Evolutionary conservation across 2,888 invertebrate genomes (phyloP).

Genomic region (Lacanobia wlatinum): DNA sequence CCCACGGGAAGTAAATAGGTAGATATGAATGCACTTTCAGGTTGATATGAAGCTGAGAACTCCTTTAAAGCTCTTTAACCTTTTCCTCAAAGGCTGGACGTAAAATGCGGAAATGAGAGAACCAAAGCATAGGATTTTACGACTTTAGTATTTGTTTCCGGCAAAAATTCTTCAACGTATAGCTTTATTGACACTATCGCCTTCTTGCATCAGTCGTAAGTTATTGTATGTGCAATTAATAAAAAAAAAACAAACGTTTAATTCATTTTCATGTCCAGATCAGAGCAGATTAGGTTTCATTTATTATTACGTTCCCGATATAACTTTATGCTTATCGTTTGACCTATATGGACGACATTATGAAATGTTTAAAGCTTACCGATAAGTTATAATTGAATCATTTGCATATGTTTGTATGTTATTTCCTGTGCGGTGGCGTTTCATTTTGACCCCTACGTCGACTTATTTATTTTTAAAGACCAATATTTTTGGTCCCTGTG

Average conservation of each 20-base stretch:
- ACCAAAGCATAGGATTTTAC: not conserved
- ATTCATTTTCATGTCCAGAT: conserved; percentile 38
- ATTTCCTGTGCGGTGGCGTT: conserved; percentile 52
- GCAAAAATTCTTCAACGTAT: not conserved
- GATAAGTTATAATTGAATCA: conserved; percentile 65
- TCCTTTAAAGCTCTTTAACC: not conserved
- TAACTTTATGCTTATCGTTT: conserved; percentile 57
- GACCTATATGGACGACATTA: conserved; percentile 63
- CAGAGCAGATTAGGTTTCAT: conserved; percentile 48
- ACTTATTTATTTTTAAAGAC: not conserved
- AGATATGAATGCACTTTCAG: conserved; percentile 46
- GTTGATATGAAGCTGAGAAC: conserved; percentile 3
- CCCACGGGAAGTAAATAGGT: conserved; percentile 39
- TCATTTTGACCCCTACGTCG: conserved; percentile 5
- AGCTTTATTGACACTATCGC: not conserved
- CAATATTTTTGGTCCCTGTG: not conserved
- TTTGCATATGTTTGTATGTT: conserved; percentile 53
- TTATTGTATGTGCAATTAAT: not conserved
- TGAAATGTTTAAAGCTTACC: conserved; percentile 58
- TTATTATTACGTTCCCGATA: conserved; percentile 47
- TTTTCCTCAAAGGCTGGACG: not conserved
- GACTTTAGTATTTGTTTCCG: not conserved
- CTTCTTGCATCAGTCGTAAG: not conserved
- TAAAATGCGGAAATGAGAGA: not conserved
- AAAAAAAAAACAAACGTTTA: conserved; percentile 8